Conservation (phyloP, 2,113 vertebrate species). For the Speoplatyrhinus poulsoni region DNA sequence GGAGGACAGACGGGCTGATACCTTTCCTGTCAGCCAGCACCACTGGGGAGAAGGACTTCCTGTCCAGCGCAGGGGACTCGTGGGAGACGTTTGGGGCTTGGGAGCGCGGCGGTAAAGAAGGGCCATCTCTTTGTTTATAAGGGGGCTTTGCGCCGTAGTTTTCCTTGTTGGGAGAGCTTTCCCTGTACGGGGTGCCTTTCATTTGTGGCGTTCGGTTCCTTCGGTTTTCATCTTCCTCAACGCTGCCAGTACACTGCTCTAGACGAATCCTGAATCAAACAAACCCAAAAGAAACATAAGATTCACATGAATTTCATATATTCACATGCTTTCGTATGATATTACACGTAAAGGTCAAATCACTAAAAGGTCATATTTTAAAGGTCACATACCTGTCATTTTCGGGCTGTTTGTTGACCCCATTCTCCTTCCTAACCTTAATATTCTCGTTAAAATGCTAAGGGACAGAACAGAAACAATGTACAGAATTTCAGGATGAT, state of each 20-base stretch:
- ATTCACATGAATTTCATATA: neutral
- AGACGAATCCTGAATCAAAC: slow-evolving; percentile 46
- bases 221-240: slow-evolving; percentile 75
- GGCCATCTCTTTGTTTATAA: slow-evolving; percentile 75
- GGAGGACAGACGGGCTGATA: slow-evolving; percentile 69
- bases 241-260: slow-evolving; percentile 57
- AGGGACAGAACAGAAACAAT: slow-evolving; percentile 19
- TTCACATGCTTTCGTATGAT: neutral
- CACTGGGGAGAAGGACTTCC: slow-evolving; percentile 52
- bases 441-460: slow-evolving; percentile 91
- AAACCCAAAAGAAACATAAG: neutral
- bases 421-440: slow-evolving; percentile 85
- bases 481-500: neutral
- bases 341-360: too few species aligned
- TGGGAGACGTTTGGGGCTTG: slow-evolving; percentile 64
- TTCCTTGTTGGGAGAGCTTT: slow-evolving; percentile 59
- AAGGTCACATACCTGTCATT: slow-evolving; percentile 73
- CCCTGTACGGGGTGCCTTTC: slow-evolving; percentile 47
- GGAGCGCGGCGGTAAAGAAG: slow-evolving; percentile 77
- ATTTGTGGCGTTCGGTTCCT: slow-evolving; percentile 67
- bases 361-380: neutral
- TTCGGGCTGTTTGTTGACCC: slow-evolving; percentile 74
- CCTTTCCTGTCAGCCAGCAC: slow-evolving; percentile 63
- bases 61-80: slow-evolving; percentile 66
- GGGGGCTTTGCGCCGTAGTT: slow-evolving; percentile 58